These are phyloP conservation scores for Ammodytes dubius DNA, from an alignment of 2,113 vertebrate species.

Conservation along the genomic window DNA sequence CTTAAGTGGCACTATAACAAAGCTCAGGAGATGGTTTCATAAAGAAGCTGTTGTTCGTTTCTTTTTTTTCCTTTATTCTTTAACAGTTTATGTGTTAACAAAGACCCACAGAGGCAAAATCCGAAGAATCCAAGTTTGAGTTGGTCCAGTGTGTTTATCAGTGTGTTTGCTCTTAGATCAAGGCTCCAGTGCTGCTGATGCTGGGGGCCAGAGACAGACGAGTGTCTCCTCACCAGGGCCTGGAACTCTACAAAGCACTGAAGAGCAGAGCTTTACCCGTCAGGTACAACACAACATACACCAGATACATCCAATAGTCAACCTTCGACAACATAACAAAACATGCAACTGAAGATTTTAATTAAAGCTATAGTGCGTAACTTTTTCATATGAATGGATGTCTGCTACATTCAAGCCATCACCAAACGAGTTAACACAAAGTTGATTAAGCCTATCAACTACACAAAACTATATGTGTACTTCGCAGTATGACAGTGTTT, in stretches of 20 bases:
- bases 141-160: not conserved
- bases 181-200: slow-evolving; percentile 84
- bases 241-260: slow-evolving; percentile 89
- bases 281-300: slow-evolving; percentile 68
- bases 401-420: too few relatives aligned
- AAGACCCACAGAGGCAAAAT: not conserved
- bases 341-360: not conserved
- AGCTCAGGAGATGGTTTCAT: not conserved
- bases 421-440: too few relatives aligned
- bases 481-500: too few relatives aligned
- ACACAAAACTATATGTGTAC: too few relatives aligned
- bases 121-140: not conserved
- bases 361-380: not conserved
- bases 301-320: not conserved
- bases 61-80: too few relatives aligned
- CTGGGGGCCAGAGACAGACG: slow-evolving; percentile 86
- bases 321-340: not conserved
- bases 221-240: slow-evolving; percentile 87
- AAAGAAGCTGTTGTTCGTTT: not conserved
- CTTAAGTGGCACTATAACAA: not conserved
- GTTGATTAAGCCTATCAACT: too few relatives aligned
- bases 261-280: slow-evolving; percentile 82
- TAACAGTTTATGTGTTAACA: not conserved
- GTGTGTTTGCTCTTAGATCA: slow-evolving; percentile 76
- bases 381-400: too few relatives aligned